These are phyloP conservation scores for Lasioglossum malachurum DNA, from an alignment of 2,888 invertebrate genomes.

Conservation along the genomic window DNA sequence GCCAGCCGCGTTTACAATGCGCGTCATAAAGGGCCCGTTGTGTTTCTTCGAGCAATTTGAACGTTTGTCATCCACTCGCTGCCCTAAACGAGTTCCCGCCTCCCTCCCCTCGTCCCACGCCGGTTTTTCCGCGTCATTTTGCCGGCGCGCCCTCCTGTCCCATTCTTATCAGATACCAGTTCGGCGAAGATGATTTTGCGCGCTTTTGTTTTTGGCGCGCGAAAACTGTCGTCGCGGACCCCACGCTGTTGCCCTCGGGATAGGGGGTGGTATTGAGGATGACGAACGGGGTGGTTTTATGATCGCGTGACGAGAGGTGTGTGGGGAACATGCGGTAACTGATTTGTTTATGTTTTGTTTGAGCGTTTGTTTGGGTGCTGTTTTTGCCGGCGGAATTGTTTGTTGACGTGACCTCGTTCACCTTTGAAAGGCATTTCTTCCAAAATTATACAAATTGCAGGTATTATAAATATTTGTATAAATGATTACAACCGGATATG, in stretches of 20 bases:
- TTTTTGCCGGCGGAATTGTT: neutral
- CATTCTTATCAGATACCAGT: neutral
- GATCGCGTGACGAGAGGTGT: neutral
- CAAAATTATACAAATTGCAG: neutral
- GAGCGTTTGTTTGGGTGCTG: neutral
- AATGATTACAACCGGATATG: neutral
- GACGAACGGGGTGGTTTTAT: neutral
- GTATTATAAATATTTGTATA: neutral
- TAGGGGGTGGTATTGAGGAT: neutral
- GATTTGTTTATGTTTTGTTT: neutral
- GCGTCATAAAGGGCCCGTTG: conserved; percentile 47
- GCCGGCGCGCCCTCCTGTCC: neutral
- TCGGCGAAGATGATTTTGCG: neutral
- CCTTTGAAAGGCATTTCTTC: neutral
- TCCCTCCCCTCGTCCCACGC: neutral
- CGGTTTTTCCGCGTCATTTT: conserved; percentile 19
- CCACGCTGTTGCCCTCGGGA: neutral
- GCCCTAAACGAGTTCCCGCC: conserved; percentile 17
- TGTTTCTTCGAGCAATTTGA: conserved; percentile 56
- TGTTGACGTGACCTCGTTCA: neutral
- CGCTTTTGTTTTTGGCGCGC: neutral
- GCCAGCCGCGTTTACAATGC: conserved; percentile 36
- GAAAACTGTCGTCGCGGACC: neutral
- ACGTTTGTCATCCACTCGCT: conserved; percentile 47
- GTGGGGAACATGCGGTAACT: neutral